Base-by-base conservation (phyloP, 2,888 invertebrate genomes). In the Chalcosyrphus nemorum region DNA sequence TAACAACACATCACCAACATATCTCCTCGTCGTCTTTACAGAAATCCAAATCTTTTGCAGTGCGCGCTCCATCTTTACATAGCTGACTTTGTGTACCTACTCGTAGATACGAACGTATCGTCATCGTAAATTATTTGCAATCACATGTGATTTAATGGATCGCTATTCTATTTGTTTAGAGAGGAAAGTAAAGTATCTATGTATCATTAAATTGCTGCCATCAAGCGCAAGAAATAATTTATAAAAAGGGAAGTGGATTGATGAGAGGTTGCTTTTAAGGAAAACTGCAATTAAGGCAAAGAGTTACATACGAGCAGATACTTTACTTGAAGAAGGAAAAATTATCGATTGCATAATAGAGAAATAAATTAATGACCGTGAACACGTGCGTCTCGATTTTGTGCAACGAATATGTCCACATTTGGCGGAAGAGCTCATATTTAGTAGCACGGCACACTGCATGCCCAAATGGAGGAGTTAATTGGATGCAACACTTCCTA, bases 91-190 rank as follows among this genome's bases (percentile, higher is more conserved):
- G 13, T 38, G 5, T 38, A 13, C 4, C 32, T 38, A 13, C 13
- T 5, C 5, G 13, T 38, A 13, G 11, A n/a, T 2, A 1, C 11
- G n/a, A 13, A 13, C 11, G 4, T 5, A 38, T 38, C 35, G 7
- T 43, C 52, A 52, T 70, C 32, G 76, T 71, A 45, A 65, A 81
- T 81, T 81, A 81, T 81, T 71, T 70, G 70, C 76, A 81, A 76
- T 81, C 81, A 52, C 65, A 76, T 81, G 71, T 71, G 70, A 81
- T 76, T 81, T 76, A 81, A 81, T 76, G 70, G 76, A 81, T 81
- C 76, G 38, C 70, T 59, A 43, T 76, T 76, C 63, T 81, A 76
- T 81, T 81, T 76, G 41, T 56, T 56, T 63, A 27, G 59, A 59
- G 29, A 57, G 43, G 65, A 59, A 68, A 76, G 68, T 68, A 32